Conservation (phyloP, 2,888 invertebrate species). For the Ophion ellenae region DNA sequence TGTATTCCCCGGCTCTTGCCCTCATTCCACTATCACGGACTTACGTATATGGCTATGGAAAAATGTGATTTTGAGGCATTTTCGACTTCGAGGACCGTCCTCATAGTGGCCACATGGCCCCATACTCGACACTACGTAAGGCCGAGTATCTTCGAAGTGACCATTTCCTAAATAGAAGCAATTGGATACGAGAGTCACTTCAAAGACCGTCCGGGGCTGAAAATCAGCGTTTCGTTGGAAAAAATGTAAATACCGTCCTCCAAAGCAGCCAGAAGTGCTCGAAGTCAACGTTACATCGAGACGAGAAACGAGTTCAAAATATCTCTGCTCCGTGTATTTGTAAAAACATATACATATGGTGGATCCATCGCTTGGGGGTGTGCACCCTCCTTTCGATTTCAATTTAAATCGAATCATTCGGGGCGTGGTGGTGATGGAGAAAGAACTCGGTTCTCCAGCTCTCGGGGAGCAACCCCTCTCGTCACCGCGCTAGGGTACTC, state of each 20-base stretch:
- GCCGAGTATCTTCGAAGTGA: background rate
- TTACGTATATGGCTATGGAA: background rate
- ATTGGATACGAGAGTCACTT: background rate
- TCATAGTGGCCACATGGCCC: background rate
- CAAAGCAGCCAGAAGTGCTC: background rate
- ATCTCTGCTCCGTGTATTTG: background rate
- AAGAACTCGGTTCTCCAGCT: constrained; percentile 29
- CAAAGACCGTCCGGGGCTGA: background rate
- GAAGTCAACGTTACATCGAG: background rate
- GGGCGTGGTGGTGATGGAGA: constrained; percentile 63
- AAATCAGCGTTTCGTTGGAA: background rate
- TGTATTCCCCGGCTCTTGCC: constrained; percentile 4
- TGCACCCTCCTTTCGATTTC: constrained; percentile 68
- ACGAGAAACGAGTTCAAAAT: background rate
- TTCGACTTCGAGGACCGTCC: background rate
- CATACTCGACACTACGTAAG: no score
- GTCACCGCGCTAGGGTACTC: constrained; percentile 17
- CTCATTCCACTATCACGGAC: constrained; percentile 9
- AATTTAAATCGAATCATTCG: constrained; percentile 73
- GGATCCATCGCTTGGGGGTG: background rate
- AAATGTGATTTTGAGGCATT: background rate
- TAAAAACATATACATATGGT: background rate
- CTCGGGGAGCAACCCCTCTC: background rate
- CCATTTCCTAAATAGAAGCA: background rate
- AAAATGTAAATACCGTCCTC: background rate